These are phyloP conservation scores for Notamacropus eugenii DNA, from an alignment of 2,797 vertebrate species.

Conservation along the genomic window DNA sequence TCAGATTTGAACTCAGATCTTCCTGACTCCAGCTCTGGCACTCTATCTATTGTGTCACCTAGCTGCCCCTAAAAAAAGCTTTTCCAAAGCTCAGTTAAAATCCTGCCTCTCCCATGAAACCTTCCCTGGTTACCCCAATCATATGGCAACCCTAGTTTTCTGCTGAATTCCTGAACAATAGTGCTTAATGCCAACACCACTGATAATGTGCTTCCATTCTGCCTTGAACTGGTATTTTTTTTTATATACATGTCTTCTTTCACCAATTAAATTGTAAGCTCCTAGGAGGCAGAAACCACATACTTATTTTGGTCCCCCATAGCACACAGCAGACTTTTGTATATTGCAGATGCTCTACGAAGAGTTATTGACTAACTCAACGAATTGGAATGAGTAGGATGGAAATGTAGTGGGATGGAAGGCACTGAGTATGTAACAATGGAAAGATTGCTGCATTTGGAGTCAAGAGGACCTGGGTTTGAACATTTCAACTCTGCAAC, in stretches of 20 bases:
- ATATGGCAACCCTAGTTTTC: background rate
- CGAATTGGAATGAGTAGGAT: background rate
- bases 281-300: background rate
- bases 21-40: no score
- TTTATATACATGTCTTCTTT: background rate
- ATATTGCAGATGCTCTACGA: background rate
- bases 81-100: background rate
- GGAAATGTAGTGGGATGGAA: background rate
- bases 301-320: background rate
- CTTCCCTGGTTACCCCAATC: background rate
- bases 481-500: background rate
- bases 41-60: no score
- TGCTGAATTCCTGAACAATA: background rate
- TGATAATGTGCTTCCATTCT: background rate
- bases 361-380: background rate
- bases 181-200: background rate
- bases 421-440: background rate
- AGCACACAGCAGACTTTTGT: background rate
- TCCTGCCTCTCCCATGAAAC: background rate
- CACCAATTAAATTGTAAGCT: constrained; percentile 7
- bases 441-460: background rate
- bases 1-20: no score
- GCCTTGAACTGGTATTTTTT: background rate
- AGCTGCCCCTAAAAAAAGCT: background rate
- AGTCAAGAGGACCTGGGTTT: background rate